A percentile compares a stretch with the other conserved stretches of the same genome.
Conservation (phyloP, 2,888 invertebrate species). For the Drosophila vallismaia region DNA sequence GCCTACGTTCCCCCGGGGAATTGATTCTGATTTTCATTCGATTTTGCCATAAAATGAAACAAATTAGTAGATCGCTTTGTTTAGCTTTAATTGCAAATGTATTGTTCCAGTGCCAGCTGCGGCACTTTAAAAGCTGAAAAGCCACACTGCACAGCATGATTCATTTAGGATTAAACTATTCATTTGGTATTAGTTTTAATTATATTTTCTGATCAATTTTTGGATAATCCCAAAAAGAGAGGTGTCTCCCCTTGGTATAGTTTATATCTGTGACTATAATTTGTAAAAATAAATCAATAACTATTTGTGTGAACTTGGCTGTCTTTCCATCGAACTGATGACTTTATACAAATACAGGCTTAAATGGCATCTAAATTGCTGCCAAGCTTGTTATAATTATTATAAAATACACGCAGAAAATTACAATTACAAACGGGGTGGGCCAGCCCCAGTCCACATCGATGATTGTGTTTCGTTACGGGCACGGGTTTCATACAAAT, state of each 20-base stretch:
- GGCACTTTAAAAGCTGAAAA: constrained; percentile 69
- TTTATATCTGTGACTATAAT: constrained; percentile 32
- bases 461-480: constrained; percentile 70
- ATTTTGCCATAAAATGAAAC: constrained; percentile 73
- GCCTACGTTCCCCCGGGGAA: constrained; percentile 56
- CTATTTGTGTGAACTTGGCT: neutral
- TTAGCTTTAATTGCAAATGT: constrained; percentile 38
- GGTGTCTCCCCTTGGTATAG: constrained; percentile 45
- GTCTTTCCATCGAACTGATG: constrained; percentile 44
- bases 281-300: constrained; percentile 10
- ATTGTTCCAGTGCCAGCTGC: constrained; percentile 55
- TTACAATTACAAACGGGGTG: constrained; percentile 66
- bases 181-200: constrained; percentile 40
- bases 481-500: constrained; percentile 28
- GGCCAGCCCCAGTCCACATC: constrained; percentile 46
- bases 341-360: constrained; percentile 23
- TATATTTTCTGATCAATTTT: constrained; percentile 38
- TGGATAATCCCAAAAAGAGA: constrained; percentile 10
- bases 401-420: constrained; percentile 53
- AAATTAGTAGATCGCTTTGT: constrained; percentile 61
- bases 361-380: constrained; percentile 59
- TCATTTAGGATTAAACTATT: neutral
- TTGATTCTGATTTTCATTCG: constrained; percentile 57
- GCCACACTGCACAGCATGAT: constrained; percentile 49
- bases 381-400: constrained; percentile 69